These are phyloP conservation scores for Melanerpes aurifrons DNA, from an alignment of 2,113 vertebrate species.

Conservation along the genomic window DNA sequence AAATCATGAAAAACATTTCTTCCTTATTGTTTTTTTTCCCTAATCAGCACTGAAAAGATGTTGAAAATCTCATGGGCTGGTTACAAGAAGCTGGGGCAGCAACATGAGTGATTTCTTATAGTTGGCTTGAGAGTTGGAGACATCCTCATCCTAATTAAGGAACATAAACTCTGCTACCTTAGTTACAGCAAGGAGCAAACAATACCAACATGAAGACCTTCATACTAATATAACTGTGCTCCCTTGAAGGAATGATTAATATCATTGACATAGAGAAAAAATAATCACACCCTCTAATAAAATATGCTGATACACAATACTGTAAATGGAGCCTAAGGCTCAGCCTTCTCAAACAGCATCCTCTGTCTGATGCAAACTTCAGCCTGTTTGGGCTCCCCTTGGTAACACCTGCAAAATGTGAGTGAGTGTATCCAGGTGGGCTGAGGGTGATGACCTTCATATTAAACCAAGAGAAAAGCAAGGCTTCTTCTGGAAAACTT, in stretches of 20 bases:
- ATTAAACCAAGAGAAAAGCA: background rate
- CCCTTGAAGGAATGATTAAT: background rate
- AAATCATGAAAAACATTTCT: background rate
- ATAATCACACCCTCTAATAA: background rate
- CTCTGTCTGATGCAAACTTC: background rate
- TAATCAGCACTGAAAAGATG: background rate
- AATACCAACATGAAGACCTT: background rate
- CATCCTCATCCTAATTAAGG: slow-evolving; percentile 15
- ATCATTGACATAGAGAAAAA: background rate
- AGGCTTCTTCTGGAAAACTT: background rate
- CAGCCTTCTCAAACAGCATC: background rate
- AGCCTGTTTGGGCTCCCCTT: background rate
- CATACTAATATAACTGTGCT: background rate
- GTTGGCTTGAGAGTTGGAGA: background rate
- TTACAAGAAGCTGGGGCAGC: background rate
- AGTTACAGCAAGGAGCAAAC: slow-evolving; percentile 19
- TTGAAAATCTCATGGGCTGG: background rate
- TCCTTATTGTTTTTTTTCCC: background rate
- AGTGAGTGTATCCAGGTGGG: background rate
- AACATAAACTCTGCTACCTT: slow-evolving; percentile 18
- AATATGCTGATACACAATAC: background rate
- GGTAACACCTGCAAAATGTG: accelerated
- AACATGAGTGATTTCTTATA: background rate
- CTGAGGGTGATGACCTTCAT: background rate
- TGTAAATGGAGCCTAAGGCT: background rate